Percentiles rank a stretch among this genome's conserved stretches.
These are phyloP conservation scores for Cinara cedri DNA, from an alignment of 2,888 invertebrate species.

Conservation along the genomic window DNA sequence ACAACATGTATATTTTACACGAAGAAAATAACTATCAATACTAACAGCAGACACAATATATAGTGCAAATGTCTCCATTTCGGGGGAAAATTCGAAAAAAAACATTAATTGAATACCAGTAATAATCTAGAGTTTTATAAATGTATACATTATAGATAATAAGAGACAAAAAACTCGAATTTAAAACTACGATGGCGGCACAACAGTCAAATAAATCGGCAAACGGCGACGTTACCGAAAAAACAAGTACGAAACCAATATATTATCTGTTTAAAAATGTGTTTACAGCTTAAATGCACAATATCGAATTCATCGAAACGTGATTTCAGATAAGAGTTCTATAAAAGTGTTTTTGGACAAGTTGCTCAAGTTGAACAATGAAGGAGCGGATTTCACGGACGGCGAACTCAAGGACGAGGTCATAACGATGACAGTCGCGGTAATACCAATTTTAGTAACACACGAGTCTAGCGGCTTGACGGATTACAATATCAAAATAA, in stretches of 20 bases:
- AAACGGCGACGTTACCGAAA: background rate
- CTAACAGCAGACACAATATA: too few species aligned
- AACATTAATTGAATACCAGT: too few species aligned
- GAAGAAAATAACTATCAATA: too few species aligned
- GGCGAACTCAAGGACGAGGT: slow-evolving; percentile 59
- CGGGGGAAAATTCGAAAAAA: too few species aligned
- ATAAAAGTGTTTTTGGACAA: slow-evolving; percentile 59
- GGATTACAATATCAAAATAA: background rate
- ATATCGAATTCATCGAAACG: too few species aligned
- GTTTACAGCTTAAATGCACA: background rate
- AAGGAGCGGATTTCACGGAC: slow-evolving; percentile 59
- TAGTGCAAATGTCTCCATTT: too few species aligned
- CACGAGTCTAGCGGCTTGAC: too few species aligned
- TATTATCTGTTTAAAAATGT: background rate
- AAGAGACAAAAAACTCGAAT: slow-evolving; percentile 4
- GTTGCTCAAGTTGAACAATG: slow-evolving; percentile 59
- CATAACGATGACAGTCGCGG: slow-evolving; percentile 59
- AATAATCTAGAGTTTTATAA: background rate
- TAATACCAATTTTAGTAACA: slow-evolving; percentile 40
- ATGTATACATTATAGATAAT: slow-evolving; percentile 38
- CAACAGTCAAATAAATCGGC: background rate
- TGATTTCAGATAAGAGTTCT: slow-evolving; percentile 40
- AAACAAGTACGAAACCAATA: background rate
- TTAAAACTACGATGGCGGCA: background rate
- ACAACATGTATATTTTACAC: too few species aligned